Evolutionary conservation across 2,797 vertebrate genomes (phyloP).

Genomic region (Cossypha caffra): DNA sequence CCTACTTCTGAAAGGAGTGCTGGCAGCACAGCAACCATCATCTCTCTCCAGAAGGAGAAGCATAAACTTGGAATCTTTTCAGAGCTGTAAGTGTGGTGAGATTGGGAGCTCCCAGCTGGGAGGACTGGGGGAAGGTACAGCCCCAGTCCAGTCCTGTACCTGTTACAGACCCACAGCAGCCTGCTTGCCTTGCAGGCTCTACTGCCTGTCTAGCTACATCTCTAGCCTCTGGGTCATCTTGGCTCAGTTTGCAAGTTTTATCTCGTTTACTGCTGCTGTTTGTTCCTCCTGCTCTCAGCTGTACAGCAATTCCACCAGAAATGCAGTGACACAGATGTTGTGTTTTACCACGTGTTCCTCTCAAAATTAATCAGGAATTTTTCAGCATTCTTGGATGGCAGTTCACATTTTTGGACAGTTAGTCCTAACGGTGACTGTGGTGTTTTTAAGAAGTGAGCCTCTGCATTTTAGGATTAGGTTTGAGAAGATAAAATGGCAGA

Average conservation of each 20-base stretch:
- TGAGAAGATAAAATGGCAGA: not conserved
- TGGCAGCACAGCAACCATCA: not conserved
- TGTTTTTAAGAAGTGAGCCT: not conserved
- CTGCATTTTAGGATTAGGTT: not conserved
- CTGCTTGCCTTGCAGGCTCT: not conserved
- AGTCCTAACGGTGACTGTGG: rapidly evolving
- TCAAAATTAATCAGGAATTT: not conserved
- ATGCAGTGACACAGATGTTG: not conserved
- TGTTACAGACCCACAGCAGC: not conserved
- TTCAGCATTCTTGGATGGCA: not conserved
- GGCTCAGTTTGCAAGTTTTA: not conserved
- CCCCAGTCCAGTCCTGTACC: no score
- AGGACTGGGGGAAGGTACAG: not conserved
- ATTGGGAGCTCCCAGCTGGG: not conserved
- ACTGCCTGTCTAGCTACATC: not conserved
- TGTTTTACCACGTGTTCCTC: not conserved
- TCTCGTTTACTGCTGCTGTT: not conserved
- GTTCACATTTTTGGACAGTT: not conserved
- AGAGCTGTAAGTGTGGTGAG: not conserved
- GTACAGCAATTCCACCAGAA: not conserved
- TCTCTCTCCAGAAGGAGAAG: not conserved
- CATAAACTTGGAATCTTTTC: not conserved
- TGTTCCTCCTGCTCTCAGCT: not conserved
- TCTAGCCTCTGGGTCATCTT: not conserved
- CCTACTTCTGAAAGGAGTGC: not conserved